Base-by-base conservation (phyloP, 2,797 vertebrate genomes). In the Dipus sagitta region DNA sequence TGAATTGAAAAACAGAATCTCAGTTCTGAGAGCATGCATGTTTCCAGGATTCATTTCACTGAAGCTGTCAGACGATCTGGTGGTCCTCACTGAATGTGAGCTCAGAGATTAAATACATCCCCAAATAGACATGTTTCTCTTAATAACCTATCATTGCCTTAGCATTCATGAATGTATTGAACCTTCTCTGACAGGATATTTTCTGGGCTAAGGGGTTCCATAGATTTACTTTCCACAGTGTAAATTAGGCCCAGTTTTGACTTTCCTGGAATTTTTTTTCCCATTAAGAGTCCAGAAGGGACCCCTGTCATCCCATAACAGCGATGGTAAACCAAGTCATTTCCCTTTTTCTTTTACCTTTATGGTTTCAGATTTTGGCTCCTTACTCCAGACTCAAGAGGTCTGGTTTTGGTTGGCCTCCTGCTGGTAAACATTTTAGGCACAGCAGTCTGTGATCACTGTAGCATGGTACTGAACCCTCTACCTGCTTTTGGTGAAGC, bases 161-260 rank as follows among this genome's bases (percentile, higher is more conserved):
- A 74, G 64, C 79, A 87, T 70, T 68, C 72, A 68, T 64, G 42
- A 83, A 88, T 71, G 58, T 52, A 92, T 86, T 86, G 71, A 93
- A 91, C 18, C 58, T 94, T 89, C 78, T 87, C 83, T 92, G 74
- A 91, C 54, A 70, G 68, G 77, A 81, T 82, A 90, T 88, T 96
- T 95, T 95, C 68, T 92, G n/a, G 79, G 68, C 17, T 80, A 90
- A 95, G 80, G 65, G 58, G 14, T 92, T 95, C 60, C 34, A 32
- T 88, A 84, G 92, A 88, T 90, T 94, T 96, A 81, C 88, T 94
- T 88, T 32, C n/a, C 71, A 77, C 75, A 68, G 47, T 86, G 58
- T 68, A 77, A 90, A 94, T 70, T 38, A 89, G 84, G 28, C 24
- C 85, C 88, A 75, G 90, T 38, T 94, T 96, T 86, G 72, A 91